Evolutionary conservation across 2,888 invertebrate genomes (phyloP), one percentile per base, ranked within the genome.

Genomic region (Acanthosepion lycidas): DNA sequence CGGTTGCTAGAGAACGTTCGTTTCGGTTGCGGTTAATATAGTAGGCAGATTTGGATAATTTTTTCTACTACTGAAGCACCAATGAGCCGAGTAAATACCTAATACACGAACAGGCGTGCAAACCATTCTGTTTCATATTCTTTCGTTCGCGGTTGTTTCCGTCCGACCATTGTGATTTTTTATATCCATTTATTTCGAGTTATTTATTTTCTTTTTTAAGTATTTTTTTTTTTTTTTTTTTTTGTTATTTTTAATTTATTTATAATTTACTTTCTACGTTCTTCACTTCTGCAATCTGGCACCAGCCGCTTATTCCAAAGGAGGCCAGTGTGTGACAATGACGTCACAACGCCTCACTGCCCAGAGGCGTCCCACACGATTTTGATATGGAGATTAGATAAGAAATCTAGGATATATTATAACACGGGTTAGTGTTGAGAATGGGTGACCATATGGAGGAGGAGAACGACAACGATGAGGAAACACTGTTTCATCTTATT

Each of bases 371-470:
- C n/a, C 78, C n/a, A 78, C 78, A 18, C 78, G n/a, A 78, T 78
- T 42, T 78, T n/a, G n/a, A 78, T 78, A 78, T n/a, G 78, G n/a
- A 78, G 78, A 78, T 78, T 78, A 78, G 78, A 78, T 78, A 33
- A n/a, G n/a, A 15, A n/a, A 78, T 78, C 33, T 78, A 12, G n/a
- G 78, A 78, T 78, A 78, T 78, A 78, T 78, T 78, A n/a, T 78
- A 78, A n/a, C n/a, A 78, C 78, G n/a, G n/a, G 9, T 78, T 78
- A 78, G 78, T 78, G 33, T 78, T n/a, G 12, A 9, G n/a, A 78
- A 78, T 78, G n/a, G 15, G 78, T 78, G 78, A 78, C 78, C 78
- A 78, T 78, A 78, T 78, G 78, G 78, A n/a, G 78, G n/a, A n/a
- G n/a, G 12, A 2, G 78, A n/a, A n/a, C 8, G 28, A 28, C 8